Base-by-base conservation (phyloP, 2,888 invertebrate species). In the Macrosiphum euphorbiae region DNA sequence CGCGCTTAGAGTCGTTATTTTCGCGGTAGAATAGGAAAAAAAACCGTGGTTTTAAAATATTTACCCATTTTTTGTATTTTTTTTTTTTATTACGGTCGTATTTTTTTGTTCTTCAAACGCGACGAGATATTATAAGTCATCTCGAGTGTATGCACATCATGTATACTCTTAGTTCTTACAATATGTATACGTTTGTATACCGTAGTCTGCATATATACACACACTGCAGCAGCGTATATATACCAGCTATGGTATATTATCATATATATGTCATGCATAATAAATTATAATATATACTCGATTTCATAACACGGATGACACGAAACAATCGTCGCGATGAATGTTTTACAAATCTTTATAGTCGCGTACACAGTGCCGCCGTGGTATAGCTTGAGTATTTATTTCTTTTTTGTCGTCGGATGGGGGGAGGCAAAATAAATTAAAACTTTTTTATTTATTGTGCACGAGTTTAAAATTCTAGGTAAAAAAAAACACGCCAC, bases 61-160 rank as follows among this genome's bases (percentile, higher is more conserved):
- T 78, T 78, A 78, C 78, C 35, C 78, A 35, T 35, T 35, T 78
- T 78, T 78, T 67, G n/a, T 35, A n/a, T 35, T 35, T n/a, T 67
- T 67, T n/a, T 67, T 78, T 78, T 78, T 78, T 78, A 78, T 78
- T 78, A 78, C 20, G 78, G 78, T 78, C 78, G 78, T 78, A 35
- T 78, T 78, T 78, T 78, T 78, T 78, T 78, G 78, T 78, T 78
- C 78, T 78, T 78, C 78, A 78, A 78, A 78, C 35, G 78, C 78
- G 35, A 35, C 78, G 78, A 78, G 78, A 78, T 78, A 78, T 35
- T 78, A 35, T 78, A 78, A 78, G 78, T 78, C 78, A 78, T 78
- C 35, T 78, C 78, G 35, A 78, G 35, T 78, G 35, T 35, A 78
- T 20, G 35, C 35, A 78, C 67, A 67, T 67, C n/a, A n/a, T 78